Conservation (phyloP, 2,113 vertebrate species). For the Vidua chalybeata region DNA sequence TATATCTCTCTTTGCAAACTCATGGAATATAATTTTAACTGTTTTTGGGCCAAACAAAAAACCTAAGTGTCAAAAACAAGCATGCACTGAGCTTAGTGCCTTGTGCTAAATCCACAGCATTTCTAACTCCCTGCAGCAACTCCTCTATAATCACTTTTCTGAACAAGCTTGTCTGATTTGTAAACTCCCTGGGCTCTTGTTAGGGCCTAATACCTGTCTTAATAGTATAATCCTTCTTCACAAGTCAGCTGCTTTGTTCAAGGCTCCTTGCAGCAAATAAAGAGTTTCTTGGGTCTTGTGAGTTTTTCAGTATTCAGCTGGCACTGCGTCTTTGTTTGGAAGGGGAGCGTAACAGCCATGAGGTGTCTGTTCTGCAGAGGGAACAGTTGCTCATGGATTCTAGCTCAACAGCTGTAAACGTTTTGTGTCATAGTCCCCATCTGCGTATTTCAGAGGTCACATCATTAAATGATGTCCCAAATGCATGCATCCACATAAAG, state of each 20-base stretch:
- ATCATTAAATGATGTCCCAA: neutral
- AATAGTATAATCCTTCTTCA: neutral
- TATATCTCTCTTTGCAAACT: neutral
- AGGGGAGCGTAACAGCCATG: neutral
- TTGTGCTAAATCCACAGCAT: neutral
- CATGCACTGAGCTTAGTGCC: neutral
- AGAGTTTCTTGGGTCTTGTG: neutral
- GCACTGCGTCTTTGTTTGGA: neutral
- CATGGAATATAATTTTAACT: neutral
- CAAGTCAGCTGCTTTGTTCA: neutral
- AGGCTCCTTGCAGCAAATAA: neutral
- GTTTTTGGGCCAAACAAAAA: neutral
- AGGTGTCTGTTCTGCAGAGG: neutral
- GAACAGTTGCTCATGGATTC: neutral
- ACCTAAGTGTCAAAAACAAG: neutral
- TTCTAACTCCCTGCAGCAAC: neutral
- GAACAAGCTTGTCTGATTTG: neutral
- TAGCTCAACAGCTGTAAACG: neutral
- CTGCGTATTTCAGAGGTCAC: neutral
- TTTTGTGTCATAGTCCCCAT: neutral
- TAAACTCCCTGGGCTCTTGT: neutral
- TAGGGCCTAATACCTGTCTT: neutral
- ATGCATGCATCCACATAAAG: neutral
- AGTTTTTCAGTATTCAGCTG: neutral
- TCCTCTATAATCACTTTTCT: neutral